phyloP scores from a whole-genome alignment of 2,797 vertebrate genomes.

The Rhinella marina region DNA sequence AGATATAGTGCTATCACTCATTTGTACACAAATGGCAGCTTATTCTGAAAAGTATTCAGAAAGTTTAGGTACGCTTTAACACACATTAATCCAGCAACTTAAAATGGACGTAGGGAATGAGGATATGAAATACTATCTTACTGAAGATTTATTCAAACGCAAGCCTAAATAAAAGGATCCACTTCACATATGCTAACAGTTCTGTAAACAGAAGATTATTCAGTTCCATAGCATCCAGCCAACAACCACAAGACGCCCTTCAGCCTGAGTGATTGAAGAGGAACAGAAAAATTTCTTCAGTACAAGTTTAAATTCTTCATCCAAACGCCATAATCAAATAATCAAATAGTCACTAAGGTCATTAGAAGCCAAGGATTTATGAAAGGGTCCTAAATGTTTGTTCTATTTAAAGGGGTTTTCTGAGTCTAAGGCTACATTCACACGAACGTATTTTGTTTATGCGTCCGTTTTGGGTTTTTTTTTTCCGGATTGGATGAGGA shows the following conservation, averaged over 20 bases:
- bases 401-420: background rate
- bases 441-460: no score
- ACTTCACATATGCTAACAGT: conserved; percentile 31
- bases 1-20: no score
- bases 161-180: conserved; percentile 17
- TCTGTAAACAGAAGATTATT: conserved; percentile 28
- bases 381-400: background rate
- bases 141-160: conserved; percentile 13
- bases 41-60: no score
- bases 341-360: background rate
- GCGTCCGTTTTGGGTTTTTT: no score
- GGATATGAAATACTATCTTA: background rate
- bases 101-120: background rate
- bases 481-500: no score
- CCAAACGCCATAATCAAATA: background rate
- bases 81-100: no score
- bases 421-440: no score
- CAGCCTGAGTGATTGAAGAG: background rate
- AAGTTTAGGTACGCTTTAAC: no score
- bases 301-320: background rate
- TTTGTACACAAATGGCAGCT: no score
- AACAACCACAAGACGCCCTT: conserved; percentile 24
- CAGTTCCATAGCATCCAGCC: background rate
- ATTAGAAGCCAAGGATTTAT: background rate
- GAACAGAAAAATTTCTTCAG: background rate